Percentiles rank a stretch among this genome's conserved stretches.
Conservation (phyloP, 2,888 invertebrate genomes). For the Crioceris asparagi region DNA sequence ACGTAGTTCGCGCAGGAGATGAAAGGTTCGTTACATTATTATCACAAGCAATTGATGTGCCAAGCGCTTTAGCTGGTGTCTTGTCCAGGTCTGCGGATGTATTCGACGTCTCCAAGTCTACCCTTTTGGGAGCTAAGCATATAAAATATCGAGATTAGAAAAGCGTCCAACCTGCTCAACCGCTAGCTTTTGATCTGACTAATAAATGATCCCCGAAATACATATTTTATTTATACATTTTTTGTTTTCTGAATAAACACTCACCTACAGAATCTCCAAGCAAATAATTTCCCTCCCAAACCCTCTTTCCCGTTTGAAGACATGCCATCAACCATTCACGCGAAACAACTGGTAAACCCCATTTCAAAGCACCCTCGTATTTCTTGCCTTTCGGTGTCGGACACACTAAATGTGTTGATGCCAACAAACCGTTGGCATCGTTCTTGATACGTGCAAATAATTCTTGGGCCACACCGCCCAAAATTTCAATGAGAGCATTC, state of each 20-base stretch:
- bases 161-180: no score
- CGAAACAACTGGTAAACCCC: slow-evolving; percentile 72
- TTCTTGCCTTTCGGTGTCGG: slow-evolving; percentile 66
- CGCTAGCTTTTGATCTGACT: no score
- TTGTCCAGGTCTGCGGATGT: not conserved
- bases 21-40: no score
- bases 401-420: slow-evolving; percentile 75
- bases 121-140: no score
- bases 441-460: slow-evolving; percentile 51
- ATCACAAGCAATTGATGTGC: no score
- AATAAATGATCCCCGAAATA: no score
- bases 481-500: slow-evolving; percentile 52
- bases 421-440: slow-evolving; percentile 38
- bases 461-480: slow-evolving; percentile 59
- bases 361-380: slow-evolving; percentile 70
- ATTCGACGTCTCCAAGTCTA: not conserved
- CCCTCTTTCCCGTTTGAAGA: slow-evolving; percentile 43
- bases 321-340: slow-evolving; percentile 70
- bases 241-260: no score
- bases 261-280: slow-evolving; percentile 46
- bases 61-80: not conserved
- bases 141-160: no score
- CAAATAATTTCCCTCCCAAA: slow-evolving; percentile 46
- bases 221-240: no score
- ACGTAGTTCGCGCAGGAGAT: no score